Evolutionary conservation across 2,797 vertebrate genomes (phyloP), one percentile per base, ranked within the genome.

Genomic region (Oreortyx pictus): DNA sequence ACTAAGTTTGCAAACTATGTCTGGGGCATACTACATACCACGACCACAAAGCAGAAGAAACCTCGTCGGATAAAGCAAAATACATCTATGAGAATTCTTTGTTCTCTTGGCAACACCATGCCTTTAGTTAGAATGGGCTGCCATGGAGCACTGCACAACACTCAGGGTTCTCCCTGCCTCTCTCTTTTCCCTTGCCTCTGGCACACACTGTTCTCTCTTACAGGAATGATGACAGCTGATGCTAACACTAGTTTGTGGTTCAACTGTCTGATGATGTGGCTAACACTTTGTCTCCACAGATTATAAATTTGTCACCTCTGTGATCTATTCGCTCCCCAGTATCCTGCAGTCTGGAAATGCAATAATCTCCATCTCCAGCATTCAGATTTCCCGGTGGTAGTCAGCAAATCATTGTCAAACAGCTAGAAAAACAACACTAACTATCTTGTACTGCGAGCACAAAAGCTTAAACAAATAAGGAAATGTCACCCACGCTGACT

Each of bases 201-300:
- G 77, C n/a, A 89, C 83, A 70, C 60, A 89, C 86, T 31, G 23
- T 68, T 79, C 64, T 65, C 61, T 81, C 71, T 20, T 68, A 59
- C 24, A 86, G 37, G 56, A 94, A 92, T 3, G 59, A 71, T 39
- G 82, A 91, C 70, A 79, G 87, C 68, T 87, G 88, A 94, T 92
- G 92, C 56, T 94, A 94, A 95, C 90, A 79, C 43, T 75, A 11
- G 84, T 92, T 89, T 85, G 94, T 92, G 93, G 67, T 92, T 92
- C 94, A 89, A n/a, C 79, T 88, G 84, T 15, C 88, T 88, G 88
- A 92, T 78, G 82, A 95, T 88, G 89, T 88, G 95, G 88, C 77
- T 94, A 88, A 90, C 46, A n/a, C 60, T 82, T 31, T 22, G 82
- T 92, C 91, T 92, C 80, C 47, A 73, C 66, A 95, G 94, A 89